These are phyloP conservation scores for Oreotrochilus melanogaster DNA, from an alignment of 2,113 vertebrate genomes.

Conservation along the genomic window DNA sequence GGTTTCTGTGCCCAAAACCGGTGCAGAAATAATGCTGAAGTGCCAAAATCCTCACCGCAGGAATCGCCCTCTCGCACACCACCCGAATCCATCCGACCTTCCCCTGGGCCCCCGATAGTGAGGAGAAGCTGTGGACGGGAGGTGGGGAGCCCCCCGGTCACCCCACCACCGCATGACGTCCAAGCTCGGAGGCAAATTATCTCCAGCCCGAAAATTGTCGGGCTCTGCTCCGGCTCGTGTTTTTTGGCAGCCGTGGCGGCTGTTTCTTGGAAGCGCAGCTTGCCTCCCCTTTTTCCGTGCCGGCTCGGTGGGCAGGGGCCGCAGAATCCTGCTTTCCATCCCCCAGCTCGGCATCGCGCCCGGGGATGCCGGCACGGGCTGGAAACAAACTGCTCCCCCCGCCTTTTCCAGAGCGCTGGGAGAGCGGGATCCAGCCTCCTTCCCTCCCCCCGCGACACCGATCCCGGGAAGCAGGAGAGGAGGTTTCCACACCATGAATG, in stretches of 20 bases:
- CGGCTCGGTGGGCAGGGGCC: neutral
- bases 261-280: conserved; percentile 36
- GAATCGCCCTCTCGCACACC: neutral
- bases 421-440: neutral
- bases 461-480: neutral
- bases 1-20: neutral
- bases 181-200: neutral
- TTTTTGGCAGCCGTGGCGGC: conserved; percentile 16
- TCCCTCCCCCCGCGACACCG: neutral
- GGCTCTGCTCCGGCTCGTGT: conserved; percentile 35
- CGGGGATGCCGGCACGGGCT: neutral
- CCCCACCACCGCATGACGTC: neutral
- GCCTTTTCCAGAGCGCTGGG: neutral
- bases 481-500: rapidly evolving
- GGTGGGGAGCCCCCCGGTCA: neutral
- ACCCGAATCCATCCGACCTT: neutral
- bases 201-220: neutral
- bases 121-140: neutral
- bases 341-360: neutral
- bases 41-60: neutral
- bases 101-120: neutral
- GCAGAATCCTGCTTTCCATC: conserved; percentile 10
- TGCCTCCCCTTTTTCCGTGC: conserved; percentile 20
- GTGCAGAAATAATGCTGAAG: neutral
- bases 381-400: neutral